Evolutionary conservation across 2,888 invertebrate species (phyloP).

Genomic region (Eristalinus aeneus): DNA sequence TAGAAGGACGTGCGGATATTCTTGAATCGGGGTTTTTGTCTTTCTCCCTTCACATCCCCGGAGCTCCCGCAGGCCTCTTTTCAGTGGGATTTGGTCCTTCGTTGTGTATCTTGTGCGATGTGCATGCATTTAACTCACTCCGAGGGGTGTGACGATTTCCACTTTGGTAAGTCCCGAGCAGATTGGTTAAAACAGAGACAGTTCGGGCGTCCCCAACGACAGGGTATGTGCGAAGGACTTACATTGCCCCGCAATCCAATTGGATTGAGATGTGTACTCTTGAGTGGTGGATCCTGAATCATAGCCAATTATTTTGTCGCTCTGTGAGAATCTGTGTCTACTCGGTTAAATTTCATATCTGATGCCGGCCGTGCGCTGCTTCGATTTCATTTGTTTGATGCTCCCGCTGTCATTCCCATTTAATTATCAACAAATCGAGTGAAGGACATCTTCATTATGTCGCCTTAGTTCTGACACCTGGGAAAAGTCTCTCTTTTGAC

Average conservation of each 20-base stretch:
- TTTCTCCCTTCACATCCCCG: background rate
- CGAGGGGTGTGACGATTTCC: background rate
- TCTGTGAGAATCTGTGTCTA: background rate
- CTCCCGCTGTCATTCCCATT: background rate
- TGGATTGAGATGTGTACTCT: background rate
- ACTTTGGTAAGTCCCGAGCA: background rate
- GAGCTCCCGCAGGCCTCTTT: background rate
- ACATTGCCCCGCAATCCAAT: background rate
- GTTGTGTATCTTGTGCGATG: background rate
- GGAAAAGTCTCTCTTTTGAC: background rate
- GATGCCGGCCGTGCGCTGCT: no score
- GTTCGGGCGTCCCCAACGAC: background rate
- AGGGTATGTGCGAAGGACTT: background rate
- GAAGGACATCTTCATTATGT: background rate
- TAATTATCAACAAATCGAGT: background rate
- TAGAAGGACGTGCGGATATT: slow-evolving; percentile 53
- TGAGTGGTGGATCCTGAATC: background rate
- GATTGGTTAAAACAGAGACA: background rate
- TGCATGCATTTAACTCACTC: background rate
- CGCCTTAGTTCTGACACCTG: background rate
- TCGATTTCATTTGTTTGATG: no score
- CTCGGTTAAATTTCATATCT: background rate
- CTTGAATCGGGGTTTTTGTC: slow-evolving; percentile 6
- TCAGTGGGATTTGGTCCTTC: background rate
- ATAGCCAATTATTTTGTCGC: background rate